Evolutionary conservation across 2,888 invertebrate genomes (phyloP).

Genomic region (Caenorhabditis afra): DNA sequence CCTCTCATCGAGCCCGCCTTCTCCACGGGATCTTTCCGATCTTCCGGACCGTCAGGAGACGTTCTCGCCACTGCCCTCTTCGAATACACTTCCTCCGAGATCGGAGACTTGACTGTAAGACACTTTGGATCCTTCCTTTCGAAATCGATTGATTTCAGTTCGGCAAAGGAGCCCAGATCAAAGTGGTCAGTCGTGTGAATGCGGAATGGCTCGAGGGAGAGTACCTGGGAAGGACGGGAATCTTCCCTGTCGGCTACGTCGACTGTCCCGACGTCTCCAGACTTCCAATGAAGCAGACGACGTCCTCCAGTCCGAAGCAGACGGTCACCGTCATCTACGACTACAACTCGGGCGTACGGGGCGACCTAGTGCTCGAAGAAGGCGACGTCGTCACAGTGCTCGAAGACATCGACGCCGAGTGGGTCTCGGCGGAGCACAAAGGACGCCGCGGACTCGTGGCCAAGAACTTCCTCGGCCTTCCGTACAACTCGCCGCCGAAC

Average conservation of each 20-base stretch:
- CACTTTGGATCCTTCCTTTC: background rate
- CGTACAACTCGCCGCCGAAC: conserved; percentile 51
- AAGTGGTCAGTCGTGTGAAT: conserved; percentile 67
- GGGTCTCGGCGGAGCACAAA: conserved; percentile 63
- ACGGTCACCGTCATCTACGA: conserved; percentile 71
- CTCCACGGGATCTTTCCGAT: conserved; percentile 7
- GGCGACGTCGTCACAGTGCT: conserved; percentile 61
- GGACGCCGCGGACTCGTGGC: conserved; percentile 72
- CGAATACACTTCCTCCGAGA: conserved; percentile 72
- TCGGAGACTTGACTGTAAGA: conserved; percentile 74
- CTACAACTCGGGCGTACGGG: conserved; percentile 69
- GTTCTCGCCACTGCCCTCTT: conserved; percentile 70
- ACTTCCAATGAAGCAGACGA: conserved; percentile 38
- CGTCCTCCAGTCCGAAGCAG: conserved; percentile 4
- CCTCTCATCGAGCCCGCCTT: conserved; percentile 62
- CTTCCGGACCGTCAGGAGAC: conserved; percentile 13
- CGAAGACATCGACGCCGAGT: conserved; percentile 66
- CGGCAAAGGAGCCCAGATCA: conserved; percentile 65
- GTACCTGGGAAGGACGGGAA: conserved; percentile 66
- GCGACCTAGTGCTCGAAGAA: conserved; percentile 60
- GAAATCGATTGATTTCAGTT: conserved; percentile 63
- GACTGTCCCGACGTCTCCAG: conserved; percentile 58
- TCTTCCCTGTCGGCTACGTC: conserved; percentile 75
- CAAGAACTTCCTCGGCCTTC: conserved; percentile 65
- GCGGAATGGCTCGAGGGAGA: conserved; percentile 77